phyloP scores from a whole-genome alignment of 2,888 invertebrate species.

The Ichneumon xanthorius region DNA sequence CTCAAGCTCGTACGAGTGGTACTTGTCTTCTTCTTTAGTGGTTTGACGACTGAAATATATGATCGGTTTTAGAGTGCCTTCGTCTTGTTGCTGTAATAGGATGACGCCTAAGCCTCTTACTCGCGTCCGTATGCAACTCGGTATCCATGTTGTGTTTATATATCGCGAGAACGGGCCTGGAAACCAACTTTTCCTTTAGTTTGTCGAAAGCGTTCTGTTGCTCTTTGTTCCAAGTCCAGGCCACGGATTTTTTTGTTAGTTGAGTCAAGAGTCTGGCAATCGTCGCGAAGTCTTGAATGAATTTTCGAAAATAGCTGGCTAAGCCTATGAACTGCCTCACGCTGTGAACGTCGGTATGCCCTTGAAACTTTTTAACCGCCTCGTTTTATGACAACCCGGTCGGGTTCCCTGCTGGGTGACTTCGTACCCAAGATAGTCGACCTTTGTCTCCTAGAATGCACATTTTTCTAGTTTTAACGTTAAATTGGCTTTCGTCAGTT shows the following conservation, averaged over 20 bases:
- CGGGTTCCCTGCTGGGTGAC: slow-evolving; percentile 57
- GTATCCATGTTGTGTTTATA: slow-evolving; percentile 71
- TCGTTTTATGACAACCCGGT: slow-evolving; percentile 62
- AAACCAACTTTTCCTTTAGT: slow-evolving; percentile 37
- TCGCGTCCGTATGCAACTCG: slow-evolving; percentile 76
- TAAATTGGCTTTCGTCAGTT: slow-evolving; percentile 42
- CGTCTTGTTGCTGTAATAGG: slow-evolving; percentile 73
- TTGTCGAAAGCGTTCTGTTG: slow-evolving; percentile 43
- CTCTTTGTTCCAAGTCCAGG: slow-evolving; percentile 56
- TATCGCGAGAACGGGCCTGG: slow-evolving; percentile 60
- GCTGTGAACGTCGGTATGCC: slow-evolving; percentile 59
- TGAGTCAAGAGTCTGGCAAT: slow-evolving; percentile 43
- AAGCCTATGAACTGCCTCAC: slow-evolving; percentile 70
- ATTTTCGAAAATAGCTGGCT: slow-evolving; percentile 52
- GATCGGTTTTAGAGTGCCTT: slow-evolving; percentile 70
- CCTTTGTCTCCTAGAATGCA: slow-evolving; percentile 48
- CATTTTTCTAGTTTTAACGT: slow-evolving; percentile 66
- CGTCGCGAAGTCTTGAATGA: not conserved
- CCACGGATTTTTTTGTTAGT: slow-evolving; percentile 61
- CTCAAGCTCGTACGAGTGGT: slow-evolving; percentile 80
- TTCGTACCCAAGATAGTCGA: slow-evolving; percentile 67
- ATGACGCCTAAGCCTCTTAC: slow-evolving; percentile 74
- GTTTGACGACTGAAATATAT: slow-evolving; percentile 79
- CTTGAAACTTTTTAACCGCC: slow-evolving; percentile 59
- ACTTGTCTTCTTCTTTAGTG: slow-evolving; percentile 76